Base-by-base conservation (phyloP, 2,888 invertebrate genomes). In the Coleophora flavipennella region DNA sequence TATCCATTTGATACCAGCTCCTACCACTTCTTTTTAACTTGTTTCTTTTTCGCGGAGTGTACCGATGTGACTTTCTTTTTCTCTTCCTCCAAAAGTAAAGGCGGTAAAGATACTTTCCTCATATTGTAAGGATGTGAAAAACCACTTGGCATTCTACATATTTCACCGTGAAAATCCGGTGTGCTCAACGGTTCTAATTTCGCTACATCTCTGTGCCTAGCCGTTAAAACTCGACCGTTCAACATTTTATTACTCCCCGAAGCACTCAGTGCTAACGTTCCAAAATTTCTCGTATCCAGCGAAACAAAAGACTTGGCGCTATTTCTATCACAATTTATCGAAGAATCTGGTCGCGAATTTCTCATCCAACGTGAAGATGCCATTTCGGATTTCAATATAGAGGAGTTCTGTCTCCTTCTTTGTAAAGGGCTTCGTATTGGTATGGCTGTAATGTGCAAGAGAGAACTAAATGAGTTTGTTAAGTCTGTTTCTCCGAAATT, bases 321-420 rank as follows among this genome's bases (percentile, higher is more conserved):
- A 57, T 74, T 78, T 50, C 84, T 73, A 53, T 75, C 81, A 62
- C 65, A 72, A 55, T 76, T 73, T 2, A 70, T 46, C 1, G 83
- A 75, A 0, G 83, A 83, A 38, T 85, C 84, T 0, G 84, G 81
- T 43, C 81, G 63, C 0, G 66, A 62, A 34, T 62, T 67, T 38
- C 71, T 66, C 77, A 81, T 79, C 85, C 85, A 85, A n/a, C 68
- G 59, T 0, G 84, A 85, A 0, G 85, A 85, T 1, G 79, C 79
- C 11, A 84, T 52, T 39, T 85, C 85, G 2, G 85, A 85, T 55
- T 74, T 70, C 10, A 85, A 45, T 38, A 85, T 72, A 1, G 76
- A 75, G 2, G 71, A 73, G 42, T 67, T 76, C 29, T 69, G 72
- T 38, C 67, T 67, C 50, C 76, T 78, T 43, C 67, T 72, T 20